Base-by-base conservation (phyloP, 2,113 vertebrate genomes). In the Taxidea taxus region DNA sequence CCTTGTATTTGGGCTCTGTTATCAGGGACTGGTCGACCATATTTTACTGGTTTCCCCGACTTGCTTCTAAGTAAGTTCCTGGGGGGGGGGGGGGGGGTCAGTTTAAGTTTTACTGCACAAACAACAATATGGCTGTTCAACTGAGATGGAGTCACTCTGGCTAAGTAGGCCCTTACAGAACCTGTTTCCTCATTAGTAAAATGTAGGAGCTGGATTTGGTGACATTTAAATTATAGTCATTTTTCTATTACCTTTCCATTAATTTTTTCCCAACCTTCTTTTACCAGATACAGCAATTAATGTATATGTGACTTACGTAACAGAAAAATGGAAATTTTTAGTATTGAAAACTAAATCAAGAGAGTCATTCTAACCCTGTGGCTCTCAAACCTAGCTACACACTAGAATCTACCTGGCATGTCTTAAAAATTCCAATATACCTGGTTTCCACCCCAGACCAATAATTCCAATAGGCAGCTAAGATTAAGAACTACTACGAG, bases 171-270 rank as follows among this genome's bases (percentile, higher is more conserved):
- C n/a, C n/a, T n/a, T n/a, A n/a, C n/a, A n/a, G n/a, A n/a, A 49
- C 58, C 77, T 95, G 44, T 75, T 91, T 94, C 15, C 39, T 84
- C 39, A 34, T 93, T 92, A 74, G 62, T 37, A 83, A 96, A 90
- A 66, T 78, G 49, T 91, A 34, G 80, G 29, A 66, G 62, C 29
- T 97, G 80, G 16, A 51, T 85, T 16, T 91, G 16, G 66, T 29
- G 31, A 90, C 31, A 94, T 9, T 60, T 94, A 96, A 62, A 58
- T 89, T 87, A 72, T 60, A 51, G 78, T 70, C 91, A 77, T 64
- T 96, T 31, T 44, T 93, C 51, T 92, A 68, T 68, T 95, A 58
- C 74, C 37, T 92, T 95, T 97, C 37, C n/a, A 91, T 89, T 96
- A 85, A 93, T 72, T 20, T 83, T 83, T 90, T 29, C 39, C 83